Base-by-base conservation (phyloP, 2,113 vertebrate genomes). In the Protobothrops mucrosquamatus region DNA sequence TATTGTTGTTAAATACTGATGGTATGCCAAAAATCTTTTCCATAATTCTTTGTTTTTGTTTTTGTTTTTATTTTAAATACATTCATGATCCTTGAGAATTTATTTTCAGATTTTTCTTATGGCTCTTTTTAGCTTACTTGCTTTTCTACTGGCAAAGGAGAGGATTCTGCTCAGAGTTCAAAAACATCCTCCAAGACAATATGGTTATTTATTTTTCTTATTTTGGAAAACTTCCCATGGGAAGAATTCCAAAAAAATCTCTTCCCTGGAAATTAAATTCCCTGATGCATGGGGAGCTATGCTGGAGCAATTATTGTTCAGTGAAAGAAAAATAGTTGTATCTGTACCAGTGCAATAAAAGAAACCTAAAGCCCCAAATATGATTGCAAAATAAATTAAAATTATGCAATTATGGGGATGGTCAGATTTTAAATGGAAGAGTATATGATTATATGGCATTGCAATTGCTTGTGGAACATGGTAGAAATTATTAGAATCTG, bases 401-500 rank as follows among this genome's bases (percentile, higher is more conserved):
- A 18, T 3, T 39, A 6, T 81, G 69, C 18, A 20, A 39, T 39
- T 81, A 81, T 22, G 15, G 6, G 1, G 34, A 39, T 81, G 61
- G 39, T 81, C 18, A 20, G 18, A 81, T 81, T 81, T 39, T 39
- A 22, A 81, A 39, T 81, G 69, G 69, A 81, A 39, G 69, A 81
- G 34, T 18, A 81, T 34, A 20, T 22, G 22, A 22, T 46, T 11
- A 24, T n/a, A 43, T 39, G 23, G 52, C 52, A 24, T 86, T 39
- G n/a, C n/a, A 26, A 15, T 5, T 51, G 1, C 12, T 34, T 3
- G 20, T 61, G 29, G 9, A 52, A 69, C 26, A 64, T 1, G 0
- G 0, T 0, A n/a, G 15, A 39, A 34, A 1, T 1, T 57, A 22
- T 48, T 26, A 3, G 51, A 0, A 22, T 26, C 10, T 0, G 2